Conservation (phyloP, 2,888 invertebrate species). For the Helicoverpa assulta region DNA sequence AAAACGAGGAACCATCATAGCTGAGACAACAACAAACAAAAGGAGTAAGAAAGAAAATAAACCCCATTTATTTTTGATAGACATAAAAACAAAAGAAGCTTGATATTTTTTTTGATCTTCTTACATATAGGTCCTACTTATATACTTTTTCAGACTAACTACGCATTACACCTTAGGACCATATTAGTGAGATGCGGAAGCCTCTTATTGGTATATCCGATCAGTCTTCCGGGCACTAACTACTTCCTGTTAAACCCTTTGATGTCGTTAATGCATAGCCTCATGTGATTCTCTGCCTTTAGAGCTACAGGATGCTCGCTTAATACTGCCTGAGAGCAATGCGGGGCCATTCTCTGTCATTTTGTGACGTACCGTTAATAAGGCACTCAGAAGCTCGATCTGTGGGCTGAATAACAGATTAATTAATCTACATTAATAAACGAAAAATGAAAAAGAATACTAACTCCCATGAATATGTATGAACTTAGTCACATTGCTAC, state of each 20-base stretch:
- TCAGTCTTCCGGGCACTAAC: slow-evolving; percentile 39
- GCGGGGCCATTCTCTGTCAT: not conserved
- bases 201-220: slow-evolving; percentile 19
- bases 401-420: too few species aligned
- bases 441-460: too few species aligned
- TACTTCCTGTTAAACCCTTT: slow-evolving; percentile 45
- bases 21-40: too few species aligned
- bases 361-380: not conserved
- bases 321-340: not conserved
- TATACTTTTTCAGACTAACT: not conserved
- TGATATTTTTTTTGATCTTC: too few species aligned
- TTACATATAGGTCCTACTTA: too few species aligned
- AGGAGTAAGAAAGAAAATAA: too few species aligned
- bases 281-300: slow-evolving; percentile 24
- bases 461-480: too few species aligned
- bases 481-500: too few species aligned
- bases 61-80: too few species aligned
- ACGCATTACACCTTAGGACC: not conserved
- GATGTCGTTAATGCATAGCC: slow-evolving; percentile 33
- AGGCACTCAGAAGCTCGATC: not conserved
- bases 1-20: too few species aligned
- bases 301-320: slow-evolving; percentile 7
- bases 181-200: slow-evolving; percentile 15
- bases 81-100: too few species aligned
- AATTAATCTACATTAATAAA: too few species aligned